A percentile compares a stretch with the other conserved stretches of the same genome.
phyloP scores from a whole-genome alignment of 2,888 invertebrate species.

The Pharmacophagus antenor region DNA sequence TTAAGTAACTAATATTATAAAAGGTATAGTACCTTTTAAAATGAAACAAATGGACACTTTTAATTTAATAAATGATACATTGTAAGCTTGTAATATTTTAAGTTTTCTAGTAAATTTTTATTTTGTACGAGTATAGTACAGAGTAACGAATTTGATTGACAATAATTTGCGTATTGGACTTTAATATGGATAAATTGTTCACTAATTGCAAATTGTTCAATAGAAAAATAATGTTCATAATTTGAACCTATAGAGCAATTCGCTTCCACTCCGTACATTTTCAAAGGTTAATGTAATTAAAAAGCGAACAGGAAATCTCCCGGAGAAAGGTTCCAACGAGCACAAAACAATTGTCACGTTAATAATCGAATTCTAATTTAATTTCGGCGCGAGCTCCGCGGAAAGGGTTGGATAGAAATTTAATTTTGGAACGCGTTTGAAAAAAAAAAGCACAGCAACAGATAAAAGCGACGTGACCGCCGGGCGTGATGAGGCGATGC shows the following conservation, averaged over 20 bases:
- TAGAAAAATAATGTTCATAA: constrained; percentile 2
- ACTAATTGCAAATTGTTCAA: too few species aligned
- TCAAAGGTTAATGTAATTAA: constrained; percentile 26
- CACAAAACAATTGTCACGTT: constrained; percentile 35
- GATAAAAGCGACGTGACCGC: constrained; percentile 48
- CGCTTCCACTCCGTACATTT: constrained; percentile 14
- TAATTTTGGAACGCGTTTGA: constrained; percentile 46
- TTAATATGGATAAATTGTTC: too few species aligned
- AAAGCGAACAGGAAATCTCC: constrained; percentile 24
- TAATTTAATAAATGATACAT: too few species aligned
- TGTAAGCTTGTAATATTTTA: too few species aligned
- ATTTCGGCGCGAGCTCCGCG: constrained; percentile 35
- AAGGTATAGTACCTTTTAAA: too few species aligned
- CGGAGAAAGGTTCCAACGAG: constrained; percentile 26
- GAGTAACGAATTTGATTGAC: too few species aligned
- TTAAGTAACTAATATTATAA: too few species aligned
- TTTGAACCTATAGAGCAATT: constrained; percentile 14
- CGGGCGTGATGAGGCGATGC: constrained; percentile 64
- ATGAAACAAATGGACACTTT: too few species aligned
- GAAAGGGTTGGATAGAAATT: constrained; percentile 43
- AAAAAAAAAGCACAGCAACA: constrained; percentile 57
- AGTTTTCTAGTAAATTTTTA: too few species aligned
- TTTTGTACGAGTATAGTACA: too few species aligned
- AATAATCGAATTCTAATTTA: constrained; percentile 31
- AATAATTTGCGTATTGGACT: too few species aligned